Evolutionary conservation across 37 sponge, comb jelly and placozoan genomes (phyloP).

Genomic region (Aplysina aerophoba): DNA sequence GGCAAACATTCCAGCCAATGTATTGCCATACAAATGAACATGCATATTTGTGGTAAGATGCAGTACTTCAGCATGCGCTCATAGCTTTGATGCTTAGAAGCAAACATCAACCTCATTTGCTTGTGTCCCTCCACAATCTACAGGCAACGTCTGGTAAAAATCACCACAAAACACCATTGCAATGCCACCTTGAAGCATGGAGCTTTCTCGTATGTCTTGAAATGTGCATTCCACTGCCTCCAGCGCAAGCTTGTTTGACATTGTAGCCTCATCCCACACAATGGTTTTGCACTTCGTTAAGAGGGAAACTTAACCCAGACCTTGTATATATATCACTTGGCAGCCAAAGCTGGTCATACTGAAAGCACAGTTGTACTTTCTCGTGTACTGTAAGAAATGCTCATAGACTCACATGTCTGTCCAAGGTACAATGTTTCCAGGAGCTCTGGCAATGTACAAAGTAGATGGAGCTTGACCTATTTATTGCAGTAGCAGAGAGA

Average conservation of each 20-base stretch:
- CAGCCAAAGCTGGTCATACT: conserved; percentile 23
- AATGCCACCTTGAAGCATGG: conserved; percentile 27
- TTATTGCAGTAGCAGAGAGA: conserved; percentile 10
- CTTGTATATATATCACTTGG: background rate
- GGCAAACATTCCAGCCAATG: conserved; percentile 21
- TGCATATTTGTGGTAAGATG: conserved; percentile 38
- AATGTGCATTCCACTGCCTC: conserved; percentile 26
- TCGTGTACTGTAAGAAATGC: conserved; percentile 16
- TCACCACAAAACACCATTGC: conserved; percentile 41
- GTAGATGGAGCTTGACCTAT: background rate
- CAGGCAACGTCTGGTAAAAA: conserved; percentile 38
- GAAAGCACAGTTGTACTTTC: conserved; percentile 31
- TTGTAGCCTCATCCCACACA: conserved; percentile 13
- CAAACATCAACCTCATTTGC: conserved; percentile 7
- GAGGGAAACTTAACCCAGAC: conserved; percentile 20
- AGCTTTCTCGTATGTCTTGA: background rate
- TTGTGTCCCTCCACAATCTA: conserved; percentile 9
- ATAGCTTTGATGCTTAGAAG: conserved; percentile 27
- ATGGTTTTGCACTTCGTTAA: background rate
- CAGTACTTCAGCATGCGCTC: background rate
- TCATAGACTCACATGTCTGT: background rate
- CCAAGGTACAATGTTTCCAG: conserved; percentile 4
- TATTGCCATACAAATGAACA: conserved; percentile 10
- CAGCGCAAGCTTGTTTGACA: conserved; percentile 3
- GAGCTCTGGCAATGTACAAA: background rate